phyloP scores from a whole-genome alignment of 2,113 vertebrate genomes.

The Nyctibius bracteatus region DNA sequence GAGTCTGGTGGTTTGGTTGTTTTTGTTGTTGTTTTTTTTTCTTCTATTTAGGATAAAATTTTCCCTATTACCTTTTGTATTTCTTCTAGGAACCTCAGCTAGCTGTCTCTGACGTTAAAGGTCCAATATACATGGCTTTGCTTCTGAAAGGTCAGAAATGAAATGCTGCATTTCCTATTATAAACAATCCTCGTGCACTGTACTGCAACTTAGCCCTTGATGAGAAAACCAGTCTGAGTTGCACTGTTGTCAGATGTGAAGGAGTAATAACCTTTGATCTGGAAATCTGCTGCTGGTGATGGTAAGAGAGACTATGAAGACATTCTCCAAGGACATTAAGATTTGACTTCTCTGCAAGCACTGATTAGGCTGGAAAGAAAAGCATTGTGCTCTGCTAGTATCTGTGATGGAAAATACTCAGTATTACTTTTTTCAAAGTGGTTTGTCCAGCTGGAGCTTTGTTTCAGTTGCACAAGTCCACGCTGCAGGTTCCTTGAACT shows the following conservation, averaged over 20 bases:
- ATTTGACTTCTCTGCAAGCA: neutral
- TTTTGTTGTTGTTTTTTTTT: neutral
- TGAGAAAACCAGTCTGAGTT: neutral
- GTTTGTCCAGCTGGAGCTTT: neutral
- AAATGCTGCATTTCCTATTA: neutral
- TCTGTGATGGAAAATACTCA: neutral
- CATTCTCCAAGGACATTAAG: neutral
- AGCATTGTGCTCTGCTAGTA: neutral
- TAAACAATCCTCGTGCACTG: neutral
- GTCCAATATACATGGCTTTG: neutral
- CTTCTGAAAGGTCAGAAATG: neutral
- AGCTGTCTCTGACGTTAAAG: neutral
- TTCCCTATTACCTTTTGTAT: neutral
- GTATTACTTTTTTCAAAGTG: neutral
- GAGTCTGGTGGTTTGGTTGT: neutral
- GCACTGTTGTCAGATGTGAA: neutral
- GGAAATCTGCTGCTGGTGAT: neutral
- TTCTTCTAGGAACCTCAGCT: neutral
- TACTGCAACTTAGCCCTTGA: neutral
- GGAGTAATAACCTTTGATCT: slow-evolving; percentile 8
- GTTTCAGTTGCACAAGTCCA: neutral
- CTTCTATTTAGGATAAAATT: neutral
- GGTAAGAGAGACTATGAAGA: neutral
- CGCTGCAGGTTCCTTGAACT: neutral
- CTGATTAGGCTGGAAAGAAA: neutral